These are phyloP conservation scores for Pituophis catenifer DNA, from an alignment of 2,113 vertebrate species.

Conservation along the genomic window DNA sequence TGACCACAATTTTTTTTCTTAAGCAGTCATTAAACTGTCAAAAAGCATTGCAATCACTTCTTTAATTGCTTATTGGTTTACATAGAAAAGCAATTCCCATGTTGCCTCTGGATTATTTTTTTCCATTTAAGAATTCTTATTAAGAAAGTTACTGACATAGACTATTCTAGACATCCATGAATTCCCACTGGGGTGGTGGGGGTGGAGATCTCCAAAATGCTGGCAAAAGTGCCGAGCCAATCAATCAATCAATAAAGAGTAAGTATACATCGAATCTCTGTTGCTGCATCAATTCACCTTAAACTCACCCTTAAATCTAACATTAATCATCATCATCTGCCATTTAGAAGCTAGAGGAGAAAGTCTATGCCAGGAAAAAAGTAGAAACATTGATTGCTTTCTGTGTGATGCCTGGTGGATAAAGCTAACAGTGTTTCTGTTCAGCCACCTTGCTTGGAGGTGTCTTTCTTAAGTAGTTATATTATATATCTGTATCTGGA, in stretches of 20 bases:
- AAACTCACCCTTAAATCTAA: not conserved
- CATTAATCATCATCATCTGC: not conserved
- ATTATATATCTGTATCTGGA: not conserved
- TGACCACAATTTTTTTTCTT: slow-evolving; percentile 47
- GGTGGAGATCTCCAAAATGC: not conserved
- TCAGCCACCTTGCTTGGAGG: not conserved
- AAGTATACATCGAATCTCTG: not conserved
- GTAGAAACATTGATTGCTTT: not conserved
- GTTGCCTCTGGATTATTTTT: slow-evolving; percentile 59
- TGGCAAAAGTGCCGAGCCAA: slow-evolving; percentile 20
- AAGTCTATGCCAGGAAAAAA: not conserved
- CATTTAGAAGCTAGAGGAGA: not conserved
- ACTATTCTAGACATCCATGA: slow-evolving; percentile 13
- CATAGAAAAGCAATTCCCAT: slow-evolving; percentile 69
- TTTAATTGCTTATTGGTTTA: slow-evolving; percentile 69
- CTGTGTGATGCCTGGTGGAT: not conserved
- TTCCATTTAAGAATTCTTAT: slow-evolving; percentile 58
- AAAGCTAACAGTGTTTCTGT: not conserved
- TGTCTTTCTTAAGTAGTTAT: not conserved
- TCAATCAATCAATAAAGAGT: not conserved
- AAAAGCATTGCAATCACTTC: slow-evolving; percentile 60
- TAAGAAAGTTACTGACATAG: slow-evolving; percentile 44
- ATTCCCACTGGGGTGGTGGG: fast-evolving
- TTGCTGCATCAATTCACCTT: not conserved
- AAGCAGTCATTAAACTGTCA: slow-evolving; percentile 57